phyloP scores from a whole-genome alignment of 2,113 vertebrate genomes.

The Chaetorhynchus papuensis region DNA sequence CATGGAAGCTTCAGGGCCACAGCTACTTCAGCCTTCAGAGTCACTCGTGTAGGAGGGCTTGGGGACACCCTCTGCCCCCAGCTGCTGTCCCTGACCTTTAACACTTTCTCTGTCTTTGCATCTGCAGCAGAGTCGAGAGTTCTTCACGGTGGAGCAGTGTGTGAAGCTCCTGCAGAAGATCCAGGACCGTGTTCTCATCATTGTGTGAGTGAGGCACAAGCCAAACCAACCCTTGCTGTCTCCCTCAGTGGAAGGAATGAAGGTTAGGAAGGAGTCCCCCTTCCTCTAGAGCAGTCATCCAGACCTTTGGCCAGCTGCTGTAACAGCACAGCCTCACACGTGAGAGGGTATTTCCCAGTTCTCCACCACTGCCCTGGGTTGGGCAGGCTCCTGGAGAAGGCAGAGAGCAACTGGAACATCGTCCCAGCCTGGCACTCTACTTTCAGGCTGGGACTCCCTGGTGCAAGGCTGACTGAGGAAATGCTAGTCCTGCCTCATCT shows the following conservation, averaged over 20 bases:
- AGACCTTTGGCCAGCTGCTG: background rate
- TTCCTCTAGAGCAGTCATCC: background rate
- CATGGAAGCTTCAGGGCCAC: background rate
- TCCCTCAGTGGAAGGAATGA: background rate
- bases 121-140: slow-evolving; percentile 66
- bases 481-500: background rate
- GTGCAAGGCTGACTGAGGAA: background rate
- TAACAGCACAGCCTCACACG: background rate
- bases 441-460: background rate
- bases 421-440: rapidly evolving
- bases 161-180: slow-evolving; percentile 64
- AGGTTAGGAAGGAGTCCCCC: background rate
- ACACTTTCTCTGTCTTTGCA: background rate
- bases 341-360: background rate
- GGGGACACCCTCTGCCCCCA: background rate
- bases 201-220: slow-evolving; percentile 74
- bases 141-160: slow-evolving; percentile 61
- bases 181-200: slow-evolving; percentile 69
- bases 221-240: background rate
- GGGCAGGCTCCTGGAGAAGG: background rate
- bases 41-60: rapidly evolving
- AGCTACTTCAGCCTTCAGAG: background rate
- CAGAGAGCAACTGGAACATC: background rate
- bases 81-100: background rate
- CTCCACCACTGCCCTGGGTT: background rate